A percentile compares a stretch with the other conserved stretches of the same genome.
Evolutionary conservation across 1,140 invertebrate genomes (phyloP).

Genomic region (Phenacoccus solenopsis): DNA sequence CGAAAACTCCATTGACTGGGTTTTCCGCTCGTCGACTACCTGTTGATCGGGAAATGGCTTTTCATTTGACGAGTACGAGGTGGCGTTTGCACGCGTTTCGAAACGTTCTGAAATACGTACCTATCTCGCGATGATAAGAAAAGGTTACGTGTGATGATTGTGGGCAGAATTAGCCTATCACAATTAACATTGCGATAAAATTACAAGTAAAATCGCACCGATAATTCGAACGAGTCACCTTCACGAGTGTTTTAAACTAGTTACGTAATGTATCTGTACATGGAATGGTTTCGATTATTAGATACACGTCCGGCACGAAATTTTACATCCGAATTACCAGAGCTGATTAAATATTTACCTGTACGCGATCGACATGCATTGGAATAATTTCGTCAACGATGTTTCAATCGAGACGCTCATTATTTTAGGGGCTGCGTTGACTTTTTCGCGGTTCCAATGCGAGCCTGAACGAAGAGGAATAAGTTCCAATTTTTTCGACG

Average conservation of each 20-base stretch:
- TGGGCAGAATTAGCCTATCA: neutral
- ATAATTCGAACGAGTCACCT: slow-evolving; percentile 1
- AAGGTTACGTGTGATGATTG: neutral
- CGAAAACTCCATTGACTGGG: neutral
- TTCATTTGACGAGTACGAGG: neutral
- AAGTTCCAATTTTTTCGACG: slow-evolving; percentile 29
- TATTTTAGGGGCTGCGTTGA: slow-evolving; percentile 26
- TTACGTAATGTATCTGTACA: neutral
- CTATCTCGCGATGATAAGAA: neutral
- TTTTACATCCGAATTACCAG: too few species aligned
- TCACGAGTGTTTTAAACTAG: neutral
- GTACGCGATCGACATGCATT: slow-evolving; percentile 93
- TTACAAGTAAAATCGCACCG: neutral
- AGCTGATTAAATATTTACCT: slow-evolving; percentile 55
- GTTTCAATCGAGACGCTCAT: slow-evolving; percentile 73
- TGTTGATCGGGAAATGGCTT: neutral
- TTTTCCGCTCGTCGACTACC: neutral
- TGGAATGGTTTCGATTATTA: neutral
- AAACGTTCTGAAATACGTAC: neutral
- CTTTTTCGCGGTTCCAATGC: slow-evolving; percentile 23
- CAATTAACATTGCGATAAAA: neutral
- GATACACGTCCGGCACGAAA: neutral
- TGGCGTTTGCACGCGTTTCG: neutral
- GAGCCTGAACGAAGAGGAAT: slow-evolving; percentile 28
- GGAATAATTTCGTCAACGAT: slow-evolving; percentile 85